Evolutionary conservation across 1,140 invertebrate genomes (phyloP), one percentile per base, ranked within the genome.

Genomic region (Aradophagus sp.): DNA sequence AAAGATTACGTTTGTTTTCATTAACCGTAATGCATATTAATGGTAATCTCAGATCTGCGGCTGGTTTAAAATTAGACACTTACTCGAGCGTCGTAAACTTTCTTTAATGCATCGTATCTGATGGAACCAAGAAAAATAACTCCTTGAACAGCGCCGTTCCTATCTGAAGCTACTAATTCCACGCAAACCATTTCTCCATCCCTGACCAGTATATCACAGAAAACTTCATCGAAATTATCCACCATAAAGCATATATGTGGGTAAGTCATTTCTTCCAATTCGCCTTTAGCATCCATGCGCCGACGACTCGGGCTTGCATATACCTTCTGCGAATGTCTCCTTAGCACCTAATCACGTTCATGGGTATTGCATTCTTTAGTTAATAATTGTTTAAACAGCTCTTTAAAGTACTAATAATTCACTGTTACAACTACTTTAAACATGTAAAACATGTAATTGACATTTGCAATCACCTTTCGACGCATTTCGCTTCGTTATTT

Each of bases 181-280:
- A 99, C 97, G 86, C 96, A 99, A 17, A 99, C 95, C 93, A 98
- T 97, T 87, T 99, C 97, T 17, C 97, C 96, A 87, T 99, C 97
- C 38, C 96, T 89, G 17, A 99, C 96, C 81, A 98, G 86, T 82
- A 95, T 95, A 90, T 97, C 97, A 87, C 92, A 93, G 89, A 99
- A 99, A 50, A 97, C 95, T 90, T 99, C 96, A 86, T 99, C 97
- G 86, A 99, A 99, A 87, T 99, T 98, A 86, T 99, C 98, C 36
- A 99, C 95, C 90, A 97, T 97, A 85, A 99, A 99, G 87, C 96
- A 99, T 73, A 99, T 96, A 87, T 98, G 95, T 1, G 98, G 98
- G 87, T 99, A 99, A 19, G 96, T 97, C 80, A 99, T 99, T 87
- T 99, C 96, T 87, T 99, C 98, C 63, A 94, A 91, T 80, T 98